Conservation (phyloP, 2,113 vertebrate genomes). For the Oryzias celebensis region DNA sequence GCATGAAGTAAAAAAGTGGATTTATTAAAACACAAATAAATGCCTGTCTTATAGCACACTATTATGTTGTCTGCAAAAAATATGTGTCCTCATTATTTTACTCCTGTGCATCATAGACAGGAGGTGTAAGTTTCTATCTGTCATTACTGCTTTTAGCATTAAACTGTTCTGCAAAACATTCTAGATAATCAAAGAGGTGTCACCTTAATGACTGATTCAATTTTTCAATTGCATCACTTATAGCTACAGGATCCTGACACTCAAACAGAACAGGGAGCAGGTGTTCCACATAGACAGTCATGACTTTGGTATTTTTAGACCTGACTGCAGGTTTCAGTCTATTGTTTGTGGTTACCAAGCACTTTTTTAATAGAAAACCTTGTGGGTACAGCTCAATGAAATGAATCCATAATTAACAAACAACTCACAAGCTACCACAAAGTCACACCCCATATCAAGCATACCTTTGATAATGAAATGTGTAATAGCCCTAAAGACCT, state of each 20-base stretch:
- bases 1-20: no score
- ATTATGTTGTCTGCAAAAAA: no score
- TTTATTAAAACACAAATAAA: no score
- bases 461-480: constrained; percentile 59
- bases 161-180: no score
- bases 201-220: not conserved
- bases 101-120: no score
- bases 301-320: constrained; percentile 24
- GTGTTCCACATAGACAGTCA: constrained; percentile 19
- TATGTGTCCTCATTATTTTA: no score
- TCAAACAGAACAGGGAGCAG: constrained; percentile 5
- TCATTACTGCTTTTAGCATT: no score
- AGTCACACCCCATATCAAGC: constrained; percentile 18
- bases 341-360: constrained; percentile 32
- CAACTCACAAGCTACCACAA: constrained; percentile 5
- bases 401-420: constrained; percentile 23
- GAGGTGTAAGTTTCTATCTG: no score
- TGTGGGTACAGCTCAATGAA: constrained; percentile 7
- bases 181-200: no score
- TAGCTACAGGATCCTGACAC: not conserved
- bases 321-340: constrained; percentile 19
- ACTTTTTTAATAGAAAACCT: not conserved
- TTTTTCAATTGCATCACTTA: not conserved
- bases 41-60: no score
- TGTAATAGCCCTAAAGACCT: constrained; percentile 39